Evolutionary conservation across 2,113 vertebrate species (phyloP).

Genomic region (Candoia aspera): DNA sequence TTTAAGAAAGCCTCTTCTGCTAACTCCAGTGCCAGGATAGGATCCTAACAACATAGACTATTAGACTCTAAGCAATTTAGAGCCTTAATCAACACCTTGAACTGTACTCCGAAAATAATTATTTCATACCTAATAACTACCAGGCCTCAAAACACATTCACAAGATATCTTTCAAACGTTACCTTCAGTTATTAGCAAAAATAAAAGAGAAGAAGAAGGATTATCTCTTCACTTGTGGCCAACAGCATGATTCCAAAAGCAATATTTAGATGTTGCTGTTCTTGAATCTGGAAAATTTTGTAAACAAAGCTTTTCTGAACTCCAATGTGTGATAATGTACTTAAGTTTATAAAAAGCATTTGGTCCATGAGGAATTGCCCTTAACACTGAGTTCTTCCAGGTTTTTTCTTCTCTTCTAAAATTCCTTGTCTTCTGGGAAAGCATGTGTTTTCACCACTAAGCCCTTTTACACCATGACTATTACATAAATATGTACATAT

Average conservation of each 20-base stretch:
- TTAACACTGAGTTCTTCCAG: accelerated
- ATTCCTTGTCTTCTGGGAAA: conserved; percentile 55
- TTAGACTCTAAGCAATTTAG: neutral
- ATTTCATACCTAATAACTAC: neutral
- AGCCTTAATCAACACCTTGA: neutral
- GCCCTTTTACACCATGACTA: conserved; percentile 52
- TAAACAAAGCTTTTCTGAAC: neutral
- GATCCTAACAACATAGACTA: neutral
- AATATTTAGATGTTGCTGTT: neutral
- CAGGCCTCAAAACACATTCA: neutral
- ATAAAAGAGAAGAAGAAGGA: neutral
- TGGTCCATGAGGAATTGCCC: neutral
- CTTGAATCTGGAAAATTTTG: neutral
- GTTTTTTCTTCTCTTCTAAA: neutral
- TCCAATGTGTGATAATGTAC: neutral
- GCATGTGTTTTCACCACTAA: conserved; percentile 61
- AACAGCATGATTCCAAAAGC: neutral
- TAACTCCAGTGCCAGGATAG: neutral
- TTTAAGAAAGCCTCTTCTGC: neutral
- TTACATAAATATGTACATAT: conserved; percentile 63
- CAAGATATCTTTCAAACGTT: neutral
- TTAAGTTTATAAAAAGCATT: neutral
- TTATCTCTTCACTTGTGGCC: no score
- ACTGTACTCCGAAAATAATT: neutral
- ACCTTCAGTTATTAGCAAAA: neutral